Evolutionary conservation across 2,113 vertebrate species (phyloP).

Genomic region (Acanthochromis polyacanthus): DNA sequence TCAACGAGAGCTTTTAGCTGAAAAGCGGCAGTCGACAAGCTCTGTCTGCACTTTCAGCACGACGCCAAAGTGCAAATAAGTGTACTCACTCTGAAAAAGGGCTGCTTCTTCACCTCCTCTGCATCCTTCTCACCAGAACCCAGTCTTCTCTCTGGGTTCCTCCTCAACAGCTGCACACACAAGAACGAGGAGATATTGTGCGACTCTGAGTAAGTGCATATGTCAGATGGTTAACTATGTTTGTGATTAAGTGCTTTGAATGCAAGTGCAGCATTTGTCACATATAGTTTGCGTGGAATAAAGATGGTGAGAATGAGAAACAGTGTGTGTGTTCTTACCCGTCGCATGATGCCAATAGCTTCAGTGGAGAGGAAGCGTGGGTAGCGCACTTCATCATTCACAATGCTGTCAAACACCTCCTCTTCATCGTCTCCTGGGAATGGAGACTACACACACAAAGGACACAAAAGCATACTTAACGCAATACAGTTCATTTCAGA

Average conservation of each 20-base stretch:
- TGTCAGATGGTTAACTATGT: neutral
- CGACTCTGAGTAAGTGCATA: neutral
- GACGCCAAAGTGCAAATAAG: neutral
- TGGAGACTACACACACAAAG: constrained; percentile 86
- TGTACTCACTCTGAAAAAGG: constrained; percentile 93
- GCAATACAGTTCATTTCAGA: neutral
- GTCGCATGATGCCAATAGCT: constrained; percentile 97
- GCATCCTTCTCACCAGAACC: constrained; percentile 97
- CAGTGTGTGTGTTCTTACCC: constrained; percentile 83
- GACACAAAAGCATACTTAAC: constrained; percentile 22
- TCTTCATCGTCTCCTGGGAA: constrained; percentile 99
- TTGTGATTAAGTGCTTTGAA: constrained; percentile 2
- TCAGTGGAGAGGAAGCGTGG: constrained; percentile 97
- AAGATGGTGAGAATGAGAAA: neutral
- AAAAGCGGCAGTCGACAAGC: neutral
- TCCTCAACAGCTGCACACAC: constrained; percentile 89
- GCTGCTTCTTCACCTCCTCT: constrained; percentile 98
- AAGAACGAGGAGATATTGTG: neutral
- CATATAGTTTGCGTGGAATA: neutral
- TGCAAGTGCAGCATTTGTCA: constrained; percentile 11
- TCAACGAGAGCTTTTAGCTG: neutral
- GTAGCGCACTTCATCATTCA: constrained; percentile 98
- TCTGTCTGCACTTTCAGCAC: neutral
- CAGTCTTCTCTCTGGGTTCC: constrained; percentile 95
- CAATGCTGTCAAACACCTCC: constrained; percentile 99